phyloP scores from a whole-genome alignment of 1,140 invertebrate species.

The Ceratosolen solmsi region DNA sequence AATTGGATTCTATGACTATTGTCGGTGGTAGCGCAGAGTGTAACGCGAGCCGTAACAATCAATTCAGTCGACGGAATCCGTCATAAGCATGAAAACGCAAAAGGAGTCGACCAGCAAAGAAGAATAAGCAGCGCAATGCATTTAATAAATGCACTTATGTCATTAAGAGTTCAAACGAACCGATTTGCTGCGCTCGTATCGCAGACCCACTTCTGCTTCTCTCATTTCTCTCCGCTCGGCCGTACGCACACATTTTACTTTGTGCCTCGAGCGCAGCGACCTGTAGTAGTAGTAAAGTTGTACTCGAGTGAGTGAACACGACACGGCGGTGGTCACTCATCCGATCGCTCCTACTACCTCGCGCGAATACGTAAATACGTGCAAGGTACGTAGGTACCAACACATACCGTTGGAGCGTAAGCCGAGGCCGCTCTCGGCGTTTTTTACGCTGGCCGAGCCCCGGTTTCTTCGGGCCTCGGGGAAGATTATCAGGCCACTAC shows the following conservation, averaged over 20 bases:
- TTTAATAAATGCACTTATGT: slow-evolving; percentile 36
- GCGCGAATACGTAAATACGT: slow-evolving; percentile 1
- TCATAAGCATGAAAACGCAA: slow-evolving; percentile 2
- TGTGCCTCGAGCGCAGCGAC: not conserved
- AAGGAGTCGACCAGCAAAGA: slow-evolving; percentile 1
- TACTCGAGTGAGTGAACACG: slow-evolving; percentile 44
- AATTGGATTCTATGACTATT: not conserved
- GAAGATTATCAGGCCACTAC: slow-evolving; percentile 1
- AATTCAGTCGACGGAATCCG: slow-evolving; percentile 10
- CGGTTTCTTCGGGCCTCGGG: slow-evolving; percentile 8
- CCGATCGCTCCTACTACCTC: slow-evolving; percentile 18
- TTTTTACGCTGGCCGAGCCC: slow-evolving; percentile 22
- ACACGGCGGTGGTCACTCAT: slow-evolving; percentile 45
- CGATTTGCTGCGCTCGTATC: slow-evolving; percentile 32
- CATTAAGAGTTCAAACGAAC: slow-evolving; percentile 42
- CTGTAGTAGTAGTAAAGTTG: slow-evolving; percentile 35
- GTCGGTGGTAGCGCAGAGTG: not conserved
- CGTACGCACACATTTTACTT: slow-evolving; percentile 18
- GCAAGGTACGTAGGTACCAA: not conserved
- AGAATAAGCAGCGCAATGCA: slow-evolving; percentile 24
- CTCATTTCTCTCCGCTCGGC: not conserved
- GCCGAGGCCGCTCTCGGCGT: not conserved
- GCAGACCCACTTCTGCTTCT: not conserved
- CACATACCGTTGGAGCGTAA: not conserved
- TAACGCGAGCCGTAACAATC: slow-evolving; percentile 3